Evolutionary conservation across 2,113 vertebrate species (phyloP).

Genomic region (Melanostigma gelatinosum): DNA sequence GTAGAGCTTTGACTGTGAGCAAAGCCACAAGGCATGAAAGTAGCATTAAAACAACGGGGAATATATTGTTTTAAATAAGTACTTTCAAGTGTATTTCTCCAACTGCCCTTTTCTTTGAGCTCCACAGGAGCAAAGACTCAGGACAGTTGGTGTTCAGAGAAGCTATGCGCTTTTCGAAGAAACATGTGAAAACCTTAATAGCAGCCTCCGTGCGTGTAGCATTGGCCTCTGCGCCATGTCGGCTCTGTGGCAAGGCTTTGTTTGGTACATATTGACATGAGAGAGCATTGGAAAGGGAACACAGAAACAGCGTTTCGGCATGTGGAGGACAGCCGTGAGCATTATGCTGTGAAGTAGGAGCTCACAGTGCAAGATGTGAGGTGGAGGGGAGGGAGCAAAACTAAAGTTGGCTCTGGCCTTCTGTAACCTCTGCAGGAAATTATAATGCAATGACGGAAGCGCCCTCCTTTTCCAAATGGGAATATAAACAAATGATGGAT

Average conservation of each 20-base stretch:
- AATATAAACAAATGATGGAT: constrained; percentile 82
- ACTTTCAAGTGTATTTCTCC: not conserved
- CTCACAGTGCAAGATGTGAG: not conserved
- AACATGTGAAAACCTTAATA: constrained; percentile 4
- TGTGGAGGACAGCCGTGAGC: not conserved
- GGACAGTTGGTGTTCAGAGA: not conserved
- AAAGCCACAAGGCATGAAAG: not conserved
- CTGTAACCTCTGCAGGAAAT: constrained; percentile 62
- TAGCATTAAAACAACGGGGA: not conserved
- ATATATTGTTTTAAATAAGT: not conserved
- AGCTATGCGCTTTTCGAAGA: not conserved
- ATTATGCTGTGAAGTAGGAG: not conserved
- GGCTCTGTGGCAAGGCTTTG: constrained; percentile 12
- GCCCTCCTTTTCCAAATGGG: constrained; percentile 66
- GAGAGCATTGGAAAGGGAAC: constrained; percentile 19
- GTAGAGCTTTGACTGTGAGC: not conserved
- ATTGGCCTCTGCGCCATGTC: not conserved
- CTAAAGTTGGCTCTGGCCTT: constrained; percentile 52
- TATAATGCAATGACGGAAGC: constrained; percentile 64
- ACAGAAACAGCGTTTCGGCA: constrained; percentile 8
- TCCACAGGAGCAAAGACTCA: not conserved
- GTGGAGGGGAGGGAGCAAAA: not conserved
- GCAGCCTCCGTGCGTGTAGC: not conserved
- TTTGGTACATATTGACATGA: constrained; percentile 12
- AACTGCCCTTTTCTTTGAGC: not conserved